phyloP scores from a whole-genome alignment of 1,140 invertebrate genomes.

The Euborellia annulipes region DNA sequence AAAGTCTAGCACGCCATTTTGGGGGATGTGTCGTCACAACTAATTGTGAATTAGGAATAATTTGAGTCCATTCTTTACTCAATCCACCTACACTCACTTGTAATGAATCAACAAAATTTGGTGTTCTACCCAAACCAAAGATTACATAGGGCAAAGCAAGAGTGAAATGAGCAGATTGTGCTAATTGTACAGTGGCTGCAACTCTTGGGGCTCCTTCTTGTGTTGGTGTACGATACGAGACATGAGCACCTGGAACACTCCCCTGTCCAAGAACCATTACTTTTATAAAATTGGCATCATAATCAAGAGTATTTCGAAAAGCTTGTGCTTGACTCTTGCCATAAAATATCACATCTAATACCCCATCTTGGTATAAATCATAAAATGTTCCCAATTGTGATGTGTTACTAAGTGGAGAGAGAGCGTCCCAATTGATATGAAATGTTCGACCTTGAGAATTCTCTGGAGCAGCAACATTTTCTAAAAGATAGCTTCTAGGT shows the following conservation, averaged over 20 bases:
- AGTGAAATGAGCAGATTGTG: slow-evolving; percentile 82
- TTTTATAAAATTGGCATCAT: slow-evolving; percentile 91
- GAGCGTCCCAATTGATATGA: slow-evolving; percentile 50
- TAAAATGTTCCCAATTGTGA: slow-evolving; percentile 77
- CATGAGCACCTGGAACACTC: slow-evolving; percentile 74
- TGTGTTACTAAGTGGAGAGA: slow-evolving; percentile 49
- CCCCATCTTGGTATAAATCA: slow-evolving; percentile 77
- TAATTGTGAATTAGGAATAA: slow-evolving; percentile 96
- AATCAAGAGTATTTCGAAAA: slow-evolving; percentile 75
- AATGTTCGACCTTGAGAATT: slow-evolving; percentile 51
- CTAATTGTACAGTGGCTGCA: slow-evolving; percentile 68
- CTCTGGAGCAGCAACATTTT: slow-evolving; percentile 41
- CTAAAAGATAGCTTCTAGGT: slow-evolving; percentile 53
- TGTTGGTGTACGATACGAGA: slow-evolving; percentile 72
- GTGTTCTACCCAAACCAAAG: slow-evolving; percentile 89
- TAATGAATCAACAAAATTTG: slow-evolving; percentile 90
- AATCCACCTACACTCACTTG: slow-evolving; percentile 60
- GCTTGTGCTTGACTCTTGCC: slow-evolving; percentile 44
- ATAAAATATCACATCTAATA: slow-evolving; percentile 63
- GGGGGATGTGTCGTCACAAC: slow-evolving; percentile 82
- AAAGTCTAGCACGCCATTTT: slow-evolving; percentile 83
- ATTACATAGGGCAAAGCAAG: slow-evolving; percentile 86
- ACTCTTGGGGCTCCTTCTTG: slow-evolving; percentile 58
- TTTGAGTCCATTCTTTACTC: slow-evolving; percentile 64
- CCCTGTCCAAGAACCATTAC: slow-evolving; percentile 57